Evolutionary conservation across 2,888 invertebrate genomes (phyloP).

Genomic region (Diplazon laetatorius): DNA sequence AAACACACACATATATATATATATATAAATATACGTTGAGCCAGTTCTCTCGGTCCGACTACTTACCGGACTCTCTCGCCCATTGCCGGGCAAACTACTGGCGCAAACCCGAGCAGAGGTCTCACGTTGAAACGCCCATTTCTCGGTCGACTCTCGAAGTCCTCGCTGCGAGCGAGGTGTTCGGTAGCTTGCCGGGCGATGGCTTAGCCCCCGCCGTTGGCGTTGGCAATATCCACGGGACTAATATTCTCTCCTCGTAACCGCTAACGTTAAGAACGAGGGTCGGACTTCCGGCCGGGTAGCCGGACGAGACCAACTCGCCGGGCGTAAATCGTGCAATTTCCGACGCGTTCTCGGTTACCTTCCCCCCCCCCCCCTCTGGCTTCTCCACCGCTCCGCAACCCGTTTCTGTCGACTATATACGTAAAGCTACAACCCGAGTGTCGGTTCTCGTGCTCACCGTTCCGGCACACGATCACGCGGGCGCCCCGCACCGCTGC

Average conservation of each 20-base stretch:
- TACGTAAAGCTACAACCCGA: constrained; percentile 25
- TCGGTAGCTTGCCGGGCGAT: constrained; percentile 10
- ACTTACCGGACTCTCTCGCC: constrained; percentile 53
- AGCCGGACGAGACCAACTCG: constrained; percentile 61
- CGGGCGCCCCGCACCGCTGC: constrained; percentile 40
- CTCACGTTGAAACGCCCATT: constrained; percentile 53
- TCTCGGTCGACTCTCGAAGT: constrained; percentile 43
- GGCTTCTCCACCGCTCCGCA: no score
- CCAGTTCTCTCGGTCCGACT: constrained; percentile 42
- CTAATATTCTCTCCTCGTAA: constrained; percentile 65
- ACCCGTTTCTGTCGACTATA: constrained; percentile 22
- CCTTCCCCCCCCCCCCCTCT: constrained; percentile 43
- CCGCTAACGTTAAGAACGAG: constrained; percentile 62
- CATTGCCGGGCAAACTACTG: no score
- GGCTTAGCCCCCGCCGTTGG: constrained; percentile 21
- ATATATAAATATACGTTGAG: no score
- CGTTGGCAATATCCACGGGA: constrained; percentile 62
- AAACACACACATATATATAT: no score
- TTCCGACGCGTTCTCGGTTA: constrained; percentile 58
- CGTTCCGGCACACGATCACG: constrained; percentile 60
- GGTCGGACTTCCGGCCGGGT: constrained; percentile 60
- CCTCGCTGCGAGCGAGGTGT: constrained; percentile 32
- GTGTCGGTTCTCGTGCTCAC: constrained; percentile 55
- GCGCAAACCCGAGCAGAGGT: constrained; percentile 33
- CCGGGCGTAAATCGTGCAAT: constrained; percentile 63